Conservation (phyloP, 2,113 vertebrate genomes). For the Erythrocebus patas region DNA sequence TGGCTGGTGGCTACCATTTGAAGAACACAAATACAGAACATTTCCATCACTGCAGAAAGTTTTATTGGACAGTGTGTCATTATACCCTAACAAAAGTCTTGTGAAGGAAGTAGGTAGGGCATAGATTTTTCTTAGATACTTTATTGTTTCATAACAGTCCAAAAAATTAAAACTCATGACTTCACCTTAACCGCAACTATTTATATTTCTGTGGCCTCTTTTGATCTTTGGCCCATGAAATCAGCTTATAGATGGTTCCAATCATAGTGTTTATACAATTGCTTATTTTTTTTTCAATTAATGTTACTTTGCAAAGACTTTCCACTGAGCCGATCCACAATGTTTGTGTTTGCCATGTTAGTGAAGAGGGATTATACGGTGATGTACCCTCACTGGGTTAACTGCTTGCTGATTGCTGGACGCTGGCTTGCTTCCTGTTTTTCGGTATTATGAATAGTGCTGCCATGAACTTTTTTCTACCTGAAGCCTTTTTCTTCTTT, state of each 20-base stretch:
- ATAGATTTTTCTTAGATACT: constrained; percentile 29
- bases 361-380: neutral
- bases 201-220: neutral
- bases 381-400: neutral
- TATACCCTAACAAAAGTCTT: neutral
- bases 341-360: neutral
- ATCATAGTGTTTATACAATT: neutral
- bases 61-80: neutral
- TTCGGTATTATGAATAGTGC: neutral
- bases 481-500: constrained; percentile 53
- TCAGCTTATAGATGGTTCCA: neutral
- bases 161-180: neutral
- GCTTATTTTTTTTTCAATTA: constrained; percentile 21
- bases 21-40: neutral
- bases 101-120: neutral
- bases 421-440: constrained; percentile 52
- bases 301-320: neutral
- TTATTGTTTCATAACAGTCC: neutral
- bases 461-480: constrained; percentile 43
- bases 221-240: neutral
- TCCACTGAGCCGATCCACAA: neutral
- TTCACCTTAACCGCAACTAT: neutral
- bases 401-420: neutral
- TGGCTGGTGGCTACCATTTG: neutral
- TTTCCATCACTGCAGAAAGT: neutral